Evolutionary conservation across 2,888 invertebrate genomes (phyloP).

Genomic region (Spodoptera littoralis): DNA sequence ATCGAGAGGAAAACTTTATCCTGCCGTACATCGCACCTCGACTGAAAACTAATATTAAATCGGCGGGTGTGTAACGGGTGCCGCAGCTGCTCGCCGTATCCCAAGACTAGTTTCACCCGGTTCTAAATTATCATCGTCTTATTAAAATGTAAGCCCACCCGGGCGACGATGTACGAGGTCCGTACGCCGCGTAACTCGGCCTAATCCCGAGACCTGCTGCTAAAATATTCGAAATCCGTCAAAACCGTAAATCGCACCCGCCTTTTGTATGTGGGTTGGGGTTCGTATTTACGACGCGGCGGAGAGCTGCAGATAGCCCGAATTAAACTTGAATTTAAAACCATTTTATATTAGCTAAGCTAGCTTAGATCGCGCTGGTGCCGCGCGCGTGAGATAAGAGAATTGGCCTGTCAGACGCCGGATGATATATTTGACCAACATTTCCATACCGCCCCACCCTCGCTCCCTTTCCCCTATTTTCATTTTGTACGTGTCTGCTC

Average conservation of each 20-base stretch:
- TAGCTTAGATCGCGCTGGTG: conserved; percentile 88
- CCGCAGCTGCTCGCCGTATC: conserved; percentile 56
- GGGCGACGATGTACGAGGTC: conserved; percentile 59
- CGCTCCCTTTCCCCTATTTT: conserved; percentile 83
- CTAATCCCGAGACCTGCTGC: conserved; percentile 72
- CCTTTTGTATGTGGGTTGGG: conserved; percentile 82
- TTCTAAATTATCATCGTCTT: conserved; percentile 73
- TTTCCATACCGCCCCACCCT: conserved; percentile 91
- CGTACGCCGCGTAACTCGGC: conserved; percentile 71
- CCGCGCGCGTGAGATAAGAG: conserved; percentile 93
- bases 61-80: conserved; percentile 52
- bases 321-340: conserved; percentile 89
- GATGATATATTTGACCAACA: conserved; percentile 97
- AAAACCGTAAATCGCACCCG: conserved; percentile 85
- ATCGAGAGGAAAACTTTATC: conserved; percentile 50
- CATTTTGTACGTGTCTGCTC: conserved; percentile 89
- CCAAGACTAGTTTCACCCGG: conserved; percentile 58
- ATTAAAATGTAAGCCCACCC: conserved; percentile 70
- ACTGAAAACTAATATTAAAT: conserved; percentile 56
- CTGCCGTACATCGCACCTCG: conserved; percentile 46
- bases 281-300: conserved; percentile 79
- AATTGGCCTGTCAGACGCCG: conserved; percentile 96
- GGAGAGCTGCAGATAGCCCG: conserved; percentile 85
- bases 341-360: conserved; percentile 89
- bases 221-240: conserved; percentile 86